Evolutionary conservation across 2,888 invertebrate species (phyloP).

Genomic region (Eupithecia vulgata): DNA sequence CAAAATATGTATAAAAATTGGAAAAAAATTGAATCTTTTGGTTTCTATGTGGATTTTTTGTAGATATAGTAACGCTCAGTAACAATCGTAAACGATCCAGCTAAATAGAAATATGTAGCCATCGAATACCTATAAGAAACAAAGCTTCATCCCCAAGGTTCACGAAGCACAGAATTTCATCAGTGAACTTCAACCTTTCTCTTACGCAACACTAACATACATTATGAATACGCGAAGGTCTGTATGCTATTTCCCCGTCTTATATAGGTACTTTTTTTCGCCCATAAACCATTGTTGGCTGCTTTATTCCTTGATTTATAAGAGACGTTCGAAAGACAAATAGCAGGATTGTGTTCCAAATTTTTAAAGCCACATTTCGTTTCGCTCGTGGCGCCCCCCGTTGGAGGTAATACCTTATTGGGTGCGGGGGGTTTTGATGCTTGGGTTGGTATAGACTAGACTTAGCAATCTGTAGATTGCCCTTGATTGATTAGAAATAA

Average conservation of each 20-base stretch:
- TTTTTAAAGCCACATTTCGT: constrained; percentile 91
- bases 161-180: constrained; percentile 43
- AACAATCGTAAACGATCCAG: background rate
- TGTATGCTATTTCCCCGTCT: constrained; percentile 82
- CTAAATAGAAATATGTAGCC: background rate
- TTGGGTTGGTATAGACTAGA: constrained; percentile 48
- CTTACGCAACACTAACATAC: constrained; percentile 77
- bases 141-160: background rate
- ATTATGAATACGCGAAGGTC: constrained; percentile 78
- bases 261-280: constrained; percentile 83
- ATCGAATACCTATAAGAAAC: background rate
- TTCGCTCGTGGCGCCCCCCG: constrained; percentile 82
- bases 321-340: constrained; percentile 89
- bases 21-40: background rate
- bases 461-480: background rate
- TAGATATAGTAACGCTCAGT: background rate
- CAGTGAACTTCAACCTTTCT: constrained; percentile 60
- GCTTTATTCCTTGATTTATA: constrained; percentile 88
- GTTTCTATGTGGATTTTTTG: background rate
- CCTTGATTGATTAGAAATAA: background rate
- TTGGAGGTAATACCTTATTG: constrained; percentile 65
- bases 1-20: background rate
- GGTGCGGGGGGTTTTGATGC: constrained; percentile 62
- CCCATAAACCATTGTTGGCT: constrained; percentile 86
- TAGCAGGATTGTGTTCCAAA: constrained; percentile 91